phyloP scores from a whole-genome alignment of 2,888 invertebrate species.

The Thysanoteuthis rhombus region DNA sequence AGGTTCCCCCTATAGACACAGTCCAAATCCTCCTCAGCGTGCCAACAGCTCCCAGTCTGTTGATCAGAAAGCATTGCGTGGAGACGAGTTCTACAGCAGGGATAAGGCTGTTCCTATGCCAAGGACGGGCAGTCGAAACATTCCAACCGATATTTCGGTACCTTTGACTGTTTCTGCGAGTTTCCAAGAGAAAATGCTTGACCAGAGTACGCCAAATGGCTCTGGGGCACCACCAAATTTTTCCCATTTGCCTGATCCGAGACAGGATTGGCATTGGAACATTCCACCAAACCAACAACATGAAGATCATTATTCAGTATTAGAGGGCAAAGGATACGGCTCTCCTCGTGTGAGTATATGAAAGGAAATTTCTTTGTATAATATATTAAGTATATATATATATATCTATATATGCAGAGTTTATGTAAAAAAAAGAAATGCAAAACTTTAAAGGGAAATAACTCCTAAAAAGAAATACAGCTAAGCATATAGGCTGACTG shows the following conservation, averaged over 20 bases:
- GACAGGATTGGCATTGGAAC: background rate
- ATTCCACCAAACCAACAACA: slow-evolving; percentile 18
- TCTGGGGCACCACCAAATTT: slow-evolving; percentile 40
- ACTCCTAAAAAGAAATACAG: too few relatives aligned
- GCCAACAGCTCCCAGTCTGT: background rate
- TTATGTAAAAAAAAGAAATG: too few relatives aligned
- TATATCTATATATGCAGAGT: background rate
- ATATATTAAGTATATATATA: background rate
- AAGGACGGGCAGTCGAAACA: background rate
- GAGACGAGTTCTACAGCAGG: background rate
- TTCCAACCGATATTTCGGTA: background rate
- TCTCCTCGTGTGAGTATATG: slow-evolving; percentile 20
- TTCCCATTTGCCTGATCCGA: background rate
- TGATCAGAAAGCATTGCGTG: background rate
- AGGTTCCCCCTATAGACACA: background rate
- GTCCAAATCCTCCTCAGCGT: background rate
- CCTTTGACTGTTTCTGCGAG: slow-evolving; percentile 26
- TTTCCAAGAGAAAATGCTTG: slow-evolving; percentile 35
- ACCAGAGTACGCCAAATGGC: slow-evolving; percentile 53
- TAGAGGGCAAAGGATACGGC: background rate
- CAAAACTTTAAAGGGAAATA: too few relatives aligned
- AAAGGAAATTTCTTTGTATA: background rate
- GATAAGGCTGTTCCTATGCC: background rate
- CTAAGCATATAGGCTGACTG: too few relatives aligned
- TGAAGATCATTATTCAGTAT: slow-evolving; percentile 22